These are phyloP conservation scores for Ectemnius continuus DNA, from an alignment of 2,888 invertebrate species.

Conservation along the genomic window DNA sequence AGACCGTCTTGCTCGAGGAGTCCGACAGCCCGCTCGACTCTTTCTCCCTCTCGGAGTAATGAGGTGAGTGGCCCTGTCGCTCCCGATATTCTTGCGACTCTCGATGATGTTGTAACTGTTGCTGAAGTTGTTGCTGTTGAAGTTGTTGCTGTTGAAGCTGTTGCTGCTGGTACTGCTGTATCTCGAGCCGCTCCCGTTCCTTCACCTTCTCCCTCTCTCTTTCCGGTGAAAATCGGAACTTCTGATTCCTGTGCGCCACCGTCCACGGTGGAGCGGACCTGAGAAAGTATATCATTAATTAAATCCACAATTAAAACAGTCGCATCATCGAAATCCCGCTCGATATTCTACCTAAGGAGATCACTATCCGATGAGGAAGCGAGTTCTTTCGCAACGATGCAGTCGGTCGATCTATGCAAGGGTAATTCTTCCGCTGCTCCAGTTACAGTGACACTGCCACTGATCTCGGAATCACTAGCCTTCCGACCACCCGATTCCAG, in stretches of 20 bases:
- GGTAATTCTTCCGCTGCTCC: slow-evolving; percentile 80
- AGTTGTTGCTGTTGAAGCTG: slow-evolving; percentile 55
- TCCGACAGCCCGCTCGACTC: slow-evolving; percentile 77
- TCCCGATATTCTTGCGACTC: slow-evolving; percentile 63
- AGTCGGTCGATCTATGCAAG: slow-evolving; percentile 88
- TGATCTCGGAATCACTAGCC: slow-evolving; percentile 77
- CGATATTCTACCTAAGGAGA: slow-evolving; percentile 76
- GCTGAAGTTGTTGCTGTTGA: slow-evolving; percentile 64
- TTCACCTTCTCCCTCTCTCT: slow-evolving; percentile 74
- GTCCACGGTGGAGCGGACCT: slow-evolving; percentile 82
- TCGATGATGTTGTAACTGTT: slow-evolving; percentile 48
- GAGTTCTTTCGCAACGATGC: slow-evolving; percentile 85
- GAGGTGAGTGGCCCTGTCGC: slow-evolving; percentile 48
- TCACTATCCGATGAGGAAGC: slow-evolving; percentile 82
- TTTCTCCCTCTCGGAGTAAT: slow-evolving; percentile 57
- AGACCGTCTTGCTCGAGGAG: slow-evolving; percentile 79
- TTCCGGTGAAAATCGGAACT: slow-evolving; percentile 77
- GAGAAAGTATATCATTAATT: slow-evolving; percentile 9
- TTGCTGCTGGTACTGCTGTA: slow-evolving; percentile 71
- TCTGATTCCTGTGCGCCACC: slow-evolving; percentile 73
- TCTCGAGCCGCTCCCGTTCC: slow-evolving; percentile 66
- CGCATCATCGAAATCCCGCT: neutral
- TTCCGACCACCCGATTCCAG: slow-evolving; percentile 75
- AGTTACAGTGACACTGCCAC: slow-evolving; percentile 61
- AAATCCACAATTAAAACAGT: neutral